Base-by-base conservation (phyloP, 1,140 invertebrate genomes). In the Zaprionus inermis region DNA sequence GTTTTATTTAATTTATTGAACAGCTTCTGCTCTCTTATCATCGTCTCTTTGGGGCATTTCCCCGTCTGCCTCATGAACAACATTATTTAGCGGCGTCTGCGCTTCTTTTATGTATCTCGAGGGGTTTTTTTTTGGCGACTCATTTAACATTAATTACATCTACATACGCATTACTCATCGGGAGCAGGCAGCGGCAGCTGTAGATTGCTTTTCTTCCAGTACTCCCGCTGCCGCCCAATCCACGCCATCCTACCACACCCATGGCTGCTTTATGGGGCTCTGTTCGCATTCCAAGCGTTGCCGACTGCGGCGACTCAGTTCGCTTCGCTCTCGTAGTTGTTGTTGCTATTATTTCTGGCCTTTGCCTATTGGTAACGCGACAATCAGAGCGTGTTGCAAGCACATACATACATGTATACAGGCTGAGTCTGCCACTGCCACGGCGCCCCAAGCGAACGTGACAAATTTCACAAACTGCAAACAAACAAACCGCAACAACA, bases 111-210 rank as follows among this genome's bases (percentile, higher is more conserved):
- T 30, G 11, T n/a, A 11, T 57, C 41, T 20, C 16, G 61, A 24
- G 18, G 34, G 49, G 28, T 28, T 32, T 32, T 36, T 52, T 73
- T 81, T 84, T 75, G 80, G 57, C 68, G 69, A 71, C 83, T 82
- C 72, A 86, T 82, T 86, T 88, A 79, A 61, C 76, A 38, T 74
- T 88, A 86, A 86, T 86, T 84, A 77, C 65, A 77, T 52, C 61
- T 56, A 55, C 9, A 28, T 5, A 28, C 24, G 24, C 34, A 41
- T 49, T 56, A 67, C 71, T 60, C 36, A 46, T 63, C 49, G 30
- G 16, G 0, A 7, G 41, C 49, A 54, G 20, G 28, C 67, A 32
- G 59, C 59, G 59, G 30, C 66, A 70, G 66, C 58, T 69, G 72
- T 56, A 34, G 12, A 57, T 57, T 41, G 6, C 36, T 30, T 14